A percentile compares a stretch with the other conserved stretches of the same genome.
Conservation (phyloP, 2,888 invertebrate species). For the Limnephilus rhombicus region DNA sequence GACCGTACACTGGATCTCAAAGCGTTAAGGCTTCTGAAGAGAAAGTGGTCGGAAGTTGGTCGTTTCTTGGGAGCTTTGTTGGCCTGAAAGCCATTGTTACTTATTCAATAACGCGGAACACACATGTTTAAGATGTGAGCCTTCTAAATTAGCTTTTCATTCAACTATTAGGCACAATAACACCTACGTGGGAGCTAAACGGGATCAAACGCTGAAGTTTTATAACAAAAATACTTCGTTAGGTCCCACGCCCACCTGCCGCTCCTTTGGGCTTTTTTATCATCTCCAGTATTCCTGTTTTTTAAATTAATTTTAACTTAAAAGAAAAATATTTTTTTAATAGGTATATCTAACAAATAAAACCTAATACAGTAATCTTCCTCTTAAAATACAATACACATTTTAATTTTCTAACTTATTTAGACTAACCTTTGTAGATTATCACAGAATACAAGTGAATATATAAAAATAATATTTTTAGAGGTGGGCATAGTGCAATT, state of each 20-base stretch:
- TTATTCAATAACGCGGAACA: conserved; percentile 30
- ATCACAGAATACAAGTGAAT: too few species aligned
- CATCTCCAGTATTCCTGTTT: background rate
- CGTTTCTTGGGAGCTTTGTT: conserved; percentile 33
- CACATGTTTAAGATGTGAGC: conserved; percentile 40
- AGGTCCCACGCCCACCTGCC: background rate
- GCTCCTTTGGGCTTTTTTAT: background rate
- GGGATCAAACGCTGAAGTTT: background rate
- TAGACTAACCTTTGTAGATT: too few species aligned
- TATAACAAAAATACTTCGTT: background rate
- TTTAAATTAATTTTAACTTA: background rate
- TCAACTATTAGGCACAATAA: background rate
- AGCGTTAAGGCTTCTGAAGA: conserved; percentile 31
- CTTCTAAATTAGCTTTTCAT: conserved; percentile 40
- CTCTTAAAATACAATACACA: too few species aligned
- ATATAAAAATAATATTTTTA: too few species aligned
- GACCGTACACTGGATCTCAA: background rate
- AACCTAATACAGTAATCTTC: too few species aligned
- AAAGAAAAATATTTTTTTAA: background rate
- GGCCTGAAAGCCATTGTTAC: conserved; percentile 36
- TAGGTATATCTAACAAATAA: background rate
- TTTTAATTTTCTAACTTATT: too few species aligned
- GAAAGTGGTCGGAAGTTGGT: conserved; percentile 44
- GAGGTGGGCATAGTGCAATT: too few species aligned
- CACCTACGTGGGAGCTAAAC: background rate